Evolutionary conservation across 2,888 invertebrate genomes (phyloP), one percentile per base, ranked within the genome.

Genomic region (Biston betularia): DNA sequence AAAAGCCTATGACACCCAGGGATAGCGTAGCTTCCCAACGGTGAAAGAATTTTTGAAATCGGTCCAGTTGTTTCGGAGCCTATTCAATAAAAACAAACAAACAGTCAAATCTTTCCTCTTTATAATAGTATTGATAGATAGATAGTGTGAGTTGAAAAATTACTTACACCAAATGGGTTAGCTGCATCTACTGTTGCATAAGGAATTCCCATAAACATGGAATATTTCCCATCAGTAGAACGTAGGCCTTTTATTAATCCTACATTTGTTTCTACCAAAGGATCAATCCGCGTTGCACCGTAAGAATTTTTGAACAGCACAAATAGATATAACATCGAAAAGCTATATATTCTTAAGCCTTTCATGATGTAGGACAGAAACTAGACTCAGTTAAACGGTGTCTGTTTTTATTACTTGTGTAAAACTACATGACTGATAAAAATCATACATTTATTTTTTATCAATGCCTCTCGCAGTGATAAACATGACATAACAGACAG

Each of bases 201-300:
- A 0, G 89, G 89, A 75, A 89, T 87, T 8, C 88, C 89, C 75
- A 89, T 75, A 53, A 86, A 89, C 85, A 87, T 87, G 6, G 83
- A 77, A 64, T 87, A 84, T 48, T 80, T 77, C 0, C 88, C 88
- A 74, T 88, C 85, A 0, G 79, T 49, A 2, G 87, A 83, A 40
- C 69, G 75, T 14, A 87, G 57, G 1, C 89, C 89, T 44, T 84
- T 76, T 42, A 89, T 82, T 24, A 80, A 66, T 0, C 89, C 88
- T 6, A 79, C 64, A 59, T 80, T 79, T 0, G 86, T 79, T n/a
- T 83, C 75, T 6, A 88, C 88, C 53, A 88, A 64, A 0, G 86
- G 88, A 50, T 83, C 84, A 57, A 84, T 69, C 15, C 84, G 76
- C 7, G 76, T 59, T n/a, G 73, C 44, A 54, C 77, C 69, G 50